Evolutionary conservation across 2,113 vertebrate genomes (phyloP).

Genomic region (Pterocles orientalis): DNA sequence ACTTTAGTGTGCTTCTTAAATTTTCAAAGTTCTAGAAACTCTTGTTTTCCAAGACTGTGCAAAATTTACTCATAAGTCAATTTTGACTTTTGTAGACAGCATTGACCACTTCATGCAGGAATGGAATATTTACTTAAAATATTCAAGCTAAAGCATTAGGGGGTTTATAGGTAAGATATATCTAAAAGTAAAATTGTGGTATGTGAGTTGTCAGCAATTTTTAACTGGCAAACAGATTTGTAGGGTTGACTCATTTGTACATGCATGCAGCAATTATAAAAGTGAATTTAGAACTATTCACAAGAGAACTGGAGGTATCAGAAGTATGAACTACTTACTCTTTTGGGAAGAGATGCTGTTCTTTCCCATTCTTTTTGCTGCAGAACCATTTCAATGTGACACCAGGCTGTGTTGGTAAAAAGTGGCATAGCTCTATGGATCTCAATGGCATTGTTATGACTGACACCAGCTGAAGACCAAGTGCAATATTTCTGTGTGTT

Average conservation of each 20-base stretch:
- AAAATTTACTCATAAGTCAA: not conserved
- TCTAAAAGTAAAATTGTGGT: not conserved
- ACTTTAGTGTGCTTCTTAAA: not conserved
- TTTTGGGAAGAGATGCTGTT: not conserved
- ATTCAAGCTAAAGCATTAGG: not conserved
- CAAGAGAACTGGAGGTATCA: not conserved
- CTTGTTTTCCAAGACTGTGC: not conserved
- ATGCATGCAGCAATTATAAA: not conserved
- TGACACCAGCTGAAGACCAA: not conserved
- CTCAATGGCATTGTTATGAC: not conserved
- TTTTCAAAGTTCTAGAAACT: not conserved
- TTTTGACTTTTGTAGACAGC: not conserved
- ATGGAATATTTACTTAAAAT: not conserved
- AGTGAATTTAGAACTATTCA: not conserved
- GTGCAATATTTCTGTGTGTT: not conserved
- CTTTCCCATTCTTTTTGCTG: not conserved
- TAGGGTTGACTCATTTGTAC: not conserved
- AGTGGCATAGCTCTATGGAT: not conserved
- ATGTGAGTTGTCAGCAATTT: not conserved
- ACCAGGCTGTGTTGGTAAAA: not conserved
- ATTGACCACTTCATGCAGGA: not conserved
- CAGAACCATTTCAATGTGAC: not conserved
- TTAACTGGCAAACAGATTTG: not conserved
- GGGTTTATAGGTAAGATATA: not conserved
- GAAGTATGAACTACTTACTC: not conserved